These are phyloP conservation scores for Gobio gobio DNA, from an alignment of 2,113 vertebrate genomes.

Conservation along the genomic window DNA sequence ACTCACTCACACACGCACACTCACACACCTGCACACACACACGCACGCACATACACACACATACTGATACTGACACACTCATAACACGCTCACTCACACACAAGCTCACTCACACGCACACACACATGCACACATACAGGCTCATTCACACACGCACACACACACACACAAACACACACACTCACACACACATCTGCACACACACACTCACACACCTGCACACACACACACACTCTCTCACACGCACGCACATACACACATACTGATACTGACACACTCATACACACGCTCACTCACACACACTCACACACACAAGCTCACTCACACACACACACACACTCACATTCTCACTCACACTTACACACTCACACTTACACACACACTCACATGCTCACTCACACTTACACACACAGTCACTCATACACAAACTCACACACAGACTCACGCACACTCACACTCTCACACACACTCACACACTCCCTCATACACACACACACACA, in stretches of 20 bases:
- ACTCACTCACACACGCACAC: not conserved
- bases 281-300: not conserved
- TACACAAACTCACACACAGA: too few relatives aligned
- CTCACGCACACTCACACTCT: too few relatives aligned
- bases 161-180: not conserved
- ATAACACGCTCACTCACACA: not conserved
- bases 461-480: too few relatives aligned
- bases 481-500: not conserved
- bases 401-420: too few relatives aligned
- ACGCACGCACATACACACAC: not conserved
- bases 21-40: not conserved
- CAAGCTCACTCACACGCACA: too few relatives aligned
- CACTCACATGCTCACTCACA: too few relatives aligned
- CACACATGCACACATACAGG: not conserved
- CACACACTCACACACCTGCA: not conserved
- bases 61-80: not conserved
- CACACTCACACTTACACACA: not conserved
- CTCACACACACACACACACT: accelerated
- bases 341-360: not conserved
- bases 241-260: accelerated
- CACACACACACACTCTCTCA: not conserved
- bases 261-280: too few relatives aligned
- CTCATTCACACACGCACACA: not conserved
- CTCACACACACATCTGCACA: not conserved
- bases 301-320: not conserved